These are phyloP conservation scores for Zaprionus gabonicus DNA, from an alignment of 1,140 invertebrate genomes.

Conservation along the genomic window DNA sequence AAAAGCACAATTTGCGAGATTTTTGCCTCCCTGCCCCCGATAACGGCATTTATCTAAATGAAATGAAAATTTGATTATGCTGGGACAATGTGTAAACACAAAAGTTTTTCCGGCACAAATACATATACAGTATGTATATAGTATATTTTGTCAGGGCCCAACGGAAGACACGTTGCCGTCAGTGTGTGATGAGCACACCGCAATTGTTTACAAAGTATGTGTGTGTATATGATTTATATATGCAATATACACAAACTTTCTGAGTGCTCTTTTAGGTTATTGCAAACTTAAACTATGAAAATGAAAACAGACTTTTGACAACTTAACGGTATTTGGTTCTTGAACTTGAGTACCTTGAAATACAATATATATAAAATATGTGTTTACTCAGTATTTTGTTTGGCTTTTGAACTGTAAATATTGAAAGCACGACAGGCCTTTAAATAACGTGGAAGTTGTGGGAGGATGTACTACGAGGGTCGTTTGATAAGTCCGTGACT, in stretches of 20 bases:
- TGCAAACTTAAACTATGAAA: background rate
- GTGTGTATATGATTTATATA: conserved; percentile 1
- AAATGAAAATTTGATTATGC: conserved; percentile 10
- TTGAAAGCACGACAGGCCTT: background rate
- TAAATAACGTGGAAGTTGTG: background rate
- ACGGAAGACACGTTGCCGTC: background rate
- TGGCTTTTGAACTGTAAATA: background rate
- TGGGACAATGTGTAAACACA: conserved; percentile 10
- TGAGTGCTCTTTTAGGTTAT: background rate
- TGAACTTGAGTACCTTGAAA: background rate
- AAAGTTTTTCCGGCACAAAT: background rate
- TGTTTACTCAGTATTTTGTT: background rate
- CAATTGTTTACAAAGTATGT: background rate
- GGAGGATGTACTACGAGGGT: too few species aligned
- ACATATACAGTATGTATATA: background rate
- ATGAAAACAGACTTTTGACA: background rate
- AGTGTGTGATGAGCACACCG: too few species aligned
- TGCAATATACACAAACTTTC: background rate
- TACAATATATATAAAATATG: background rate
- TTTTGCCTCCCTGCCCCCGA: background rate
- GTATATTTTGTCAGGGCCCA: background rate
- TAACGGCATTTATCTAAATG: conserved; percentile 3
- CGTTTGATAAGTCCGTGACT: too few species aligned
- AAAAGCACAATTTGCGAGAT: conserved; percentile 5
- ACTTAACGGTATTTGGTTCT: background rate